Evolutionary conservation across 2,797 vertebrate genomes (phyloP), one percentile per base, ranked within the genome.

Genomic region (Rousettus madagascariensis): DNA sequence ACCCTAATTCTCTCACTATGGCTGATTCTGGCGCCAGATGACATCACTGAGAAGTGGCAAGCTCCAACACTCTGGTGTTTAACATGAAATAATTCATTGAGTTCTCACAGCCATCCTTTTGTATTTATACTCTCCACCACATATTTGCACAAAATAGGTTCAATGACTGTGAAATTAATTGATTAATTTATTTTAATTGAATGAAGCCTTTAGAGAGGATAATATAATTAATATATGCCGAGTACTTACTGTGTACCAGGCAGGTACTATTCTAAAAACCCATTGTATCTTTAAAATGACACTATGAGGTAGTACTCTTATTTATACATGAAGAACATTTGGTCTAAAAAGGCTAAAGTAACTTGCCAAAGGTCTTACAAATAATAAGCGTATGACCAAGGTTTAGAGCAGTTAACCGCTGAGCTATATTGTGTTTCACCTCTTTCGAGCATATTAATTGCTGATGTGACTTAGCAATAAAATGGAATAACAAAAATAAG

Each of bases 171-270:
- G 9, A 49, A 33, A 79, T 33, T 43, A 84, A 84, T 38, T 55
- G 66, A 88, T 65, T 59, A 17, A 77, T 26, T 77, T 61, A 51
- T 69, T 92, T 86, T 78, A 83, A 59, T 57, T 79, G 24, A 59
- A 96, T 61, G 57, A 91, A 92, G 2, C 19, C 86, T 11, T 17
- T 43, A 26, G 26, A 49, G 24, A 30, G 30, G 88, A 86, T 84
- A 75, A 75, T 24, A 55, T 12, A 85, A 66, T 20, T 30, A 53
- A 53, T 53, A 91, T 19, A 77, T 26, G 5, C 19, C 30, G 28
- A 90, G 36, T 59, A 53, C 16, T 59, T 79, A 46, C 59, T 55
- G 0, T n/a, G 3, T 12, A 17, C 46, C 13, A 71, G 17, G 6
- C 13, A 71, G 17, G 6, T 80, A 51, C 43, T 88, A 22, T 53